Evolutionary conservation across 2,113 vertebrate species (phyloP), one percentile per base, ranked within the genome.

Genomic region (Anhinga anhinga): DNA sequence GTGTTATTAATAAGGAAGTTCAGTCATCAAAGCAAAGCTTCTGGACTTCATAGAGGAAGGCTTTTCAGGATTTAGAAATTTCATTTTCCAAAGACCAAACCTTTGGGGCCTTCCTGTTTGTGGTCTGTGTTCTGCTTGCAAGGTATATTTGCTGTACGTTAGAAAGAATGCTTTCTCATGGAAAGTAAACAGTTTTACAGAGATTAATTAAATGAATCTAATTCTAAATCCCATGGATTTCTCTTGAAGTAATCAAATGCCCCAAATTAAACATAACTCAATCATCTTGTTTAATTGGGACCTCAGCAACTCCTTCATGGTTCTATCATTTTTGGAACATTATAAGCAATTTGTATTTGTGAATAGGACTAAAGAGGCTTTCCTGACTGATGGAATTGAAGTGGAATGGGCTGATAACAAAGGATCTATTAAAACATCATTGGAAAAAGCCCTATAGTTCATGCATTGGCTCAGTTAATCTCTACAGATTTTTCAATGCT

Each of bases 391-490:
- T 72, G 52, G 71, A 91, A 36, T n/a, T 86, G 73, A 94, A 69
- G 67, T 77, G 71, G 83, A 95, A 89, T 50, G 49, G 79, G 25
- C 45, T 81, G 55, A 38, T 65, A 44, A 89, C 67, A 95, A 96
- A 95, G 66, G 50, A 63, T 71, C 91, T 93, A 88, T 97, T 96
- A 96, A 98, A 97, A 95, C 70, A 86, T 95, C 90, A 69, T 34
- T 67, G 92, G 85, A 47, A 82, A 92, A 91, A 79, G 47, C 91
- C 93, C 77, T 88, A 67, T 82, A 80, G 90, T 81, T 97, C 95
- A 82, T 67, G 70, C 18, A 79, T 50, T 72, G 36, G 61, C 92
- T 92, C 34, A n/a, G 73, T 79, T 78, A 95, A 86, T 42, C 53
- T 95, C 83, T 74, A 47, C 13, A 67, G 89, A 62, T 91, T 82